Percentiles rank a stretch among this genome's conserved stretches.
Evolutionary conservation across 2,113 vertebrate genomes (phyloP).

Genomic region (Nothobranchius kuhntae): DNA sequence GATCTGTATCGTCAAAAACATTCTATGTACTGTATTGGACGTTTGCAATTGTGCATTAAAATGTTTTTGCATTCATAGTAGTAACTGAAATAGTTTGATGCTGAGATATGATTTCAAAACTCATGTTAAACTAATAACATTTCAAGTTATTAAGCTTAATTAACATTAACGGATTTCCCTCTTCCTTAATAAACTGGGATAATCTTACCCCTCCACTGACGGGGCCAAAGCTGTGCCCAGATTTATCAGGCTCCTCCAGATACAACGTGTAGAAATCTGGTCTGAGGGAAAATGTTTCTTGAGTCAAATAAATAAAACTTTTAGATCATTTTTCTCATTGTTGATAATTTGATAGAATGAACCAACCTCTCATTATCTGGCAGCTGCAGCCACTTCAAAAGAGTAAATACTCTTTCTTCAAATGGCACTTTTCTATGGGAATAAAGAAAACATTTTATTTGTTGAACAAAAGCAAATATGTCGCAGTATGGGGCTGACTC

Average conservation of each 20-base stretch:
- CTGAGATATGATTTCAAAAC: background rate
- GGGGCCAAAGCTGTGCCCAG: constrained; percentile 89
- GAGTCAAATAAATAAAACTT: background rate
- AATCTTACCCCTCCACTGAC: constrained; percentile 85
- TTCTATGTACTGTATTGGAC: no score
- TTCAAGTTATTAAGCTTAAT: background rate
- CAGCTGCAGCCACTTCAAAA: constrained; percentile 78
- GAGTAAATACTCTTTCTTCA: constrained; percentile 72
- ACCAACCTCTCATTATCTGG: constrained; percentile 67
- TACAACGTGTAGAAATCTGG: constrained; percentile 91
- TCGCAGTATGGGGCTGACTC: no score
- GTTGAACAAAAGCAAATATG: no score
- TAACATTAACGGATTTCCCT: background rate
- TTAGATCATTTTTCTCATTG: background rate
- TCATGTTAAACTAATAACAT: background rate
- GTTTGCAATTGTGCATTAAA: no score
- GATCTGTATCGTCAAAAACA: no score
- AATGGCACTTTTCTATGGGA: constrained; percentile 68
- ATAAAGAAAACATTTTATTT: no score
- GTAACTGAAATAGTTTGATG: background rate
- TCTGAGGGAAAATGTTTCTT: constrained; percentile 59
- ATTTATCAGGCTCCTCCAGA: constrained; percentile 90
- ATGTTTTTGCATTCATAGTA: no score
- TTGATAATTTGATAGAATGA: background rate
- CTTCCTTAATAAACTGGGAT: background rate